phyloP scores from a whole-genome alignment of 1,140 invertebrate genomes.

The Melitaea cinxia region DNA sequence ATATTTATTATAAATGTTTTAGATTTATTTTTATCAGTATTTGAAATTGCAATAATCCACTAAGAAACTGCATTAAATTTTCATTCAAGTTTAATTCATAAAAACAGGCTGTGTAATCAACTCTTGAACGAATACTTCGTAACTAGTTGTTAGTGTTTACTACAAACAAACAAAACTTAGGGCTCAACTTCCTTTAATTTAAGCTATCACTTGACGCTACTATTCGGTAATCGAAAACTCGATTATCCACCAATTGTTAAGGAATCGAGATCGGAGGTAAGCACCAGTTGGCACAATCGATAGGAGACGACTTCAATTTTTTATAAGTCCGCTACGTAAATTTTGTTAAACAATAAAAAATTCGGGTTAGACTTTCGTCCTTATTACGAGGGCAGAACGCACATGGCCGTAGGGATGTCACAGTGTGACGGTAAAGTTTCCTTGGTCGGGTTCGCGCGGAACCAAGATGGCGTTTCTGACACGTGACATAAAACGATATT shows the following conservation, averaged over 20 bases:
- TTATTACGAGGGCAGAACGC: conserved; percentile 54
- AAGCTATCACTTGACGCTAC: conserved; percentile 37
- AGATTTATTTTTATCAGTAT: too few species aligned
- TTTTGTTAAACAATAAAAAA: conserved; percentile 43
- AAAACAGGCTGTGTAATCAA: not conserved
- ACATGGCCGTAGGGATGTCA: conserved; percentile 37
- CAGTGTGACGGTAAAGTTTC: conserved; percentile 38
- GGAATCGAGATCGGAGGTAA: conserved; percentile 72
- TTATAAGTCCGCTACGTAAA: conserved; percentile 44
- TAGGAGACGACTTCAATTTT: conserved; percentile 64
- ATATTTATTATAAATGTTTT: too few species aligned
- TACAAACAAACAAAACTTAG: conserved; percentile 18
- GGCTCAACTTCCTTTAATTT: conserved; percentile 1
- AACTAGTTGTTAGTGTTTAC: conserved; percentile 6
- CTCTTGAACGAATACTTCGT: not conserved
- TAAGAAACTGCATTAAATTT: not conserved
- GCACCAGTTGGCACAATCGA: conserved; percentile 79
- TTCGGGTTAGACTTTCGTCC: conserved; percentile 47
- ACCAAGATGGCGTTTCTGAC: conserved; percentile 71
- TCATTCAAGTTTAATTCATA: not conserved
- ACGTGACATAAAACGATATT: conserved; percentile 76
- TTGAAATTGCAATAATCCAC: not conserved
- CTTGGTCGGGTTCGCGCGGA: conserved; percentile 45
- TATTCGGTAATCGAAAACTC: conserved; percentile 61
- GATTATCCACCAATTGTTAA: conserved; percentile 58